Base-by-base conservation (phyloP, 2,113 vertebrate species). In the Limanda limanda region DNA sequence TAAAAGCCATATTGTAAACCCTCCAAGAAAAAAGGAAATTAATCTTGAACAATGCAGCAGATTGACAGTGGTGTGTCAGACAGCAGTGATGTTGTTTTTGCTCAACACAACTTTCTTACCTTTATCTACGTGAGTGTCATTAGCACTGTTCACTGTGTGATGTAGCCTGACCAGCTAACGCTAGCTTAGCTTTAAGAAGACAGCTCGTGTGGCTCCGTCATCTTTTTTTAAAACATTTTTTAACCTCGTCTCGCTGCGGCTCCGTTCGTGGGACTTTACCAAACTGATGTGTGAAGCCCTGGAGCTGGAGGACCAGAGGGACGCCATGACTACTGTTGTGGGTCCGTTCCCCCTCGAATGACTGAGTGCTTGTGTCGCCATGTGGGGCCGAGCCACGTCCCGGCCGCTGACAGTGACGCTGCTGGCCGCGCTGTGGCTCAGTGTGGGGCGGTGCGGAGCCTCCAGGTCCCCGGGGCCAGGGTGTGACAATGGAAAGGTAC, bases 401-500 rank as follows among this genome's bases (percentile, higher is more conserved):
- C 4, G 10, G 64, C 72, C 47, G 83, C 66, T 74, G 35, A 56
- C 62, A 0, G 75, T 73, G 67, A 51, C 75, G 1, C 6, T 90
- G 40, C 66, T 93, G 73, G 82, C 86, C 27, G 87, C 82, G 21
- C 68, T 91, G 35, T 91, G 84, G 79, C 47, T 87, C 54, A 40
- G 9, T n/a, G 4, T 60, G 71, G 63, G 60, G 14, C 81, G 71
- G 21, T 80, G 64, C 52, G 15, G 10, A 1, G 57, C 23, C 6
- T 47, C 81, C 56, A 69, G 12, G 18, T 23, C 79, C 27, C 45
- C 9, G 25, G 54, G 59, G n/a, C 45, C 9, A 23, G 54, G 59
- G 13, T 92, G 91, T n/a, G 92, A 93, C 66, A 87, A 74, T 15
- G 89, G 90, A n/a, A 92, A 91, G 88, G 91, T 91, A 64, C 5